Evolutionary conservation across 2,888 invertebrate genomes (phyloP), one percentile per base, ranked within the genome.

Genomic region (Tetragonisca angustula): DNA sequence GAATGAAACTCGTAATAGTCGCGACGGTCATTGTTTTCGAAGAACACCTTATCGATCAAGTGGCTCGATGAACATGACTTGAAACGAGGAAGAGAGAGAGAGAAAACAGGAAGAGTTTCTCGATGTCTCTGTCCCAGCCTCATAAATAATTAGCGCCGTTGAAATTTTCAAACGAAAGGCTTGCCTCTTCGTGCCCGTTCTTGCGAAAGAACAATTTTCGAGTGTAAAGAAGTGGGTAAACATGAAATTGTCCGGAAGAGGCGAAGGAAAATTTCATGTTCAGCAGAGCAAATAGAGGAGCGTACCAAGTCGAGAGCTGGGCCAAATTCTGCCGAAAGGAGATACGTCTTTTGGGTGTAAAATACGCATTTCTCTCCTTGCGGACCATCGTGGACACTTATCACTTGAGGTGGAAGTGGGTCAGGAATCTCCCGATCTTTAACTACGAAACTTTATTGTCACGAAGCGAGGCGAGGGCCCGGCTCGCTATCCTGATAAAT

Each of bases 351-450:
- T 61, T 67, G 21, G 43, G 24, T 36, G 65, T 56, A 17, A 52
- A 64, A 68, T n/a, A 64, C 56, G 71, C 32, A 70, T 82, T 75
- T 54, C 36, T 62, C 27, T 82, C 68, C 68, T 72, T 56, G 32
- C 49, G 19, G 11, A 61, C 21, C 52, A 27, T 19, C 21, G 21
- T 69, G 56, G 62, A 72, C 72, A 68, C 84, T 83, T 79, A 76
- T 84, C 72, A 49, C 36, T 50, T 52, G 74, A 73, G 70, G 62
- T 43, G 65, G 76, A 85, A 85, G 78, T 85, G 81, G 85, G 85
- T 85, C 85, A 85, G 85, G 69, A 85, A 81, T 81, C 72, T 62
- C 27, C 56, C 59, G 72, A 85, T 85, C 78, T 84, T 80, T 80
- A 80, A 84, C 76, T 77, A 61, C 13, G 64, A 77, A 80, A 80